Percentiles rank a stretch among this genome's conserved stretches.
These are phyloP conservation scores for Ciconia nigra DNA, from an alignment of 2,797 vertebrate genomes.

Conservation along the genomic window DNA sequence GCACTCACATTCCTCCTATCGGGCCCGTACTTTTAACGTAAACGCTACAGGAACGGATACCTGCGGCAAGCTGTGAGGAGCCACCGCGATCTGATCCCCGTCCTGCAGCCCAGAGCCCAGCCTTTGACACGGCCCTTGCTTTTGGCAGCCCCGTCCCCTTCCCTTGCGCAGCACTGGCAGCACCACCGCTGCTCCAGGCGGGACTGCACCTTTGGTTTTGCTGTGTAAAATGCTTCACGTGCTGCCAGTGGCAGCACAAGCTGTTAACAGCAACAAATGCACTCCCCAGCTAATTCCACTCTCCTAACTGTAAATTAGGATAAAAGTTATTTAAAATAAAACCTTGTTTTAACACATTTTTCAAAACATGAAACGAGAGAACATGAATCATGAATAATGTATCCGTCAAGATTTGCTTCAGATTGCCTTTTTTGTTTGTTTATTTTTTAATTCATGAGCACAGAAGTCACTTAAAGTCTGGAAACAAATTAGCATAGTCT, in stretches of 20 bases:
- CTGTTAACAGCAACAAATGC: neutral
- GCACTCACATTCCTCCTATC: neutral
- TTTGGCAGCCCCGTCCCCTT: neutral
- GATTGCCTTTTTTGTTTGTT: slow-evolving; percentile 48
- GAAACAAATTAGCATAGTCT: slow-evolving; percentile 45
- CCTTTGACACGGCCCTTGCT: neutral
- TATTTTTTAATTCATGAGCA: slow-evolving; percentile 47
- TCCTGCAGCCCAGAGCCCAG: neutral
- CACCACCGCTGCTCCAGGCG: neutral
- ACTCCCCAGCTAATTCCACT: neutral
- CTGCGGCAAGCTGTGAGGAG: neutral
- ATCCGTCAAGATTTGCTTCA: neutral
- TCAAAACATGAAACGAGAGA: neutral
- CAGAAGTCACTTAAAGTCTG: slow-evolving; percentile 35
- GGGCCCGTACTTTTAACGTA: neutral
- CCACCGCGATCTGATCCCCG: accelerated
- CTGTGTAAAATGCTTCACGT: neutral
- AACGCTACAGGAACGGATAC: neutral
- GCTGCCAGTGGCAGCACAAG: neutral
- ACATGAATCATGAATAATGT: slow-evolving; percentile 25
- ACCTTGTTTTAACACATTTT: slow-evolving; percentile 45
- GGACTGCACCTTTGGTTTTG: neutral
- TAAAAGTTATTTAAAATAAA: slow-evolving; percentile 42
- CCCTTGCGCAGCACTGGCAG: neutral
- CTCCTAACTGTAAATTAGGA: neutral